Evolutionary conservation across 2,888 invertebrate genomes (phyloP), one percentile per base, ranked within the genome.

Genomic region (Ecliptopera silaceata): DNA sequence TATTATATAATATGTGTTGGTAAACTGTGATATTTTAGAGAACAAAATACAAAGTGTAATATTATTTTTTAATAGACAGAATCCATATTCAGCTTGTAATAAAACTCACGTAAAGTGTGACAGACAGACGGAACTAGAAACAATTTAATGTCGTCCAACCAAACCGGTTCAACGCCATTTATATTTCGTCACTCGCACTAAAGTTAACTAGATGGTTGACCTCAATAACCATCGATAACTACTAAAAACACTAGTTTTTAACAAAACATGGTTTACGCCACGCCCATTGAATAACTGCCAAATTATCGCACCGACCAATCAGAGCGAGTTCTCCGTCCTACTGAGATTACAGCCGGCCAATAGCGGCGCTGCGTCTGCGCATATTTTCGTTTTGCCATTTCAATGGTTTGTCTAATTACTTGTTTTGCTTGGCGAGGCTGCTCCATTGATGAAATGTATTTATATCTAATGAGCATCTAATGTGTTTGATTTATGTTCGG

Each of bases 231-330:
- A 39, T 59, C 61, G 48, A 64, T 61, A n/a, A 61, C 42, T 43
- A 50, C 45, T 61, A 49, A 52, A 34, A 43, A 60, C 61, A 56
- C 62, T 54, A 56, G 56, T 56, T 59, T 54, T 50, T 17, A 50
- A 54, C 18, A 44, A 53, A 48, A 41, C 10, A 22, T n/a, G 15
- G 13, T 43, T 53, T 61, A 77, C 68, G 75, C 82, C 76, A 72
- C 86, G 85, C 88, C 88, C 71, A 75, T 85, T 88, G 88, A 84
- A 70, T 70, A 72, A 71, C 79, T 86, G 88, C 88, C 88, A 88
- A 88, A 87, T 83, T 71, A 68, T 65, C 67, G 55, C 58, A 54
- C 42, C 65, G 57, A 45, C 86, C 87, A 87, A 86, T 86, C 67
- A 63, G 61, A 68, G 63, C 55, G 56, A 66, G 49, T 59, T 55